phyloP scores from a whole-genome alignment of 2,888 invertebrate species.

The Phragmatobia fuliginosa region DNA sequence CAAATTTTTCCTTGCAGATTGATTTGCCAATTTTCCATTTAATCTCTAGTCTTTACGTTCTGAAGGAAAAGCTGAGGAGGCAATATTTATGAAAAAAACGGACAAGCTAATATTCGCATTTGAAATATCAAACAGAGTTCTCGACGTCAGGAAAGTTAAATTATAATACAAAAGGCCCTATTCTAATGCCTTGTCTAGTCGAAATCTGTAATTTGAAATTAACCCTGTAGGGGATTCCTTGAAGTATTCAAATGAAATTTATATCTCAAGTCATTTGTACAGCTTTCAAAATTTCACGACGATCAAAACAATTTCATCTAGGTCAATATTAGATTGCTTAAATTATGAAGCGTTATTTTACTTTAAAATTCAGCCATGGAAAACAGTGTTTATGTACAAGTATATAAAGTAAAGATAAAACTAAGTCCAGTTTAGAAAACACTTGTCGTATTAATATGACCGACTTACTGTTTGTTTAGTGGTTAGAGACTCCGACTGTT shows the following conservation, averaged over 20 bases:
- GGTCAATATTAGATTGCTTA: not conserved
- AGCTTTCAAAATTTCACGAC: not conserved
- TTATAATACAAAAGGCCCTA: not conserved
- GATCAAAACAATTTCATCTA: not conserved
- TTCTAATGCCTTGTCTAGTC: not conserved
- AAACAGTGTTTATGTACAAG: not conserved
- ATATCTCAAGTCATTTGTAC: not conserved
- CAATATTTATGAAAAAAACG: too few species aligned
- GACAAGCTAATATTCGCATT: too few species aligned
- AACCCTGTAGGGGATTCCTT: not conserved
- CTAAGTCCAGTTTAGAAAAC: not conserved
- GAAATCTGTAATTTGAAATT: not conserved
- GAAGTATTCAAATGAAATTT: constrained; percentile 2
- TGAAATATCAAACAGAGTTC: too few species aligned
- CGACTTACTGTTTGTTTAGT: too few species aligned
- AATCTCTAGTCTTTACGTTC: too few species aligned
- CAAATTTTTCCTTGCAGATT: too few species aligned
- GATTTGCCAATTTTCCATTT: too few species aligned
- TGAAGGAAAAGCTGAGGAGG: too few species aligned
- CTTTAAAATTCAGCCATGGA: not conserved
- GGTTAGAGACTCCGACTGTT: too few species aligned
- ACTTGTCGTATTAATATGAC: not conserved
- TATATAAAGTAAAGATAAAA: not conserved
- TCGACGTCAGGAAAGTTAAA: not conserved
- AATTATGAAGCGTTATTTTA: not conserved